Evolutionary conservation across 2,797 vertebrate species (phyloP).

Genomic region (Parambassis ranga): DNA sequence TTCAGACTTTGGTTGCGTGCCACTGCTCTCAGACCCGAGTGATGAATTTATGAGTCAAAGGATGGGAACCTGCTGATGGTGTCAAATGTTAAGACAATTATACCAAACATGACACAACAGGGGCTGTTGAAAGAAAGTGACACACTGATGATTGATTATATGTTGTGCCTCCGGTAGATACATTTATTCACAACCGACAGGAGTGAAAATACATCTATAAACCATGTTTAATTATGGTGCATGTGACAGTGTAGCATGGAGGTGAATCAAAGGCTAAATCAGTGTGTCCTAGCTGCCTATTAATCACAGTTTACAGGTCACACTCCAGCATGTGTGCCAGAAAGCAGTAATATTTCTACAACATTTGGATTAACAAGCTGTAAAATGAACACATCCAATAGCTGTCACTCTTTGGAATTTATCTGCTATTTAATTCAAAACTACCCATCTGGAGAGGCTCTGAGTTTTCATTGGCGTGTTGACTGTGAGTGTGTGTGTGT

Average conservation of each 20-base stretch:
- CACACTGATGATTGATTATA: conserved; percentile 1
- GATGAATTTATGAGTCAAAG: conserved; percentile 63
- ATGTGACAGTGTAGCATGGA: background rate
- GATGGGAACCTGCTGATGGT: conserved; percentile 46
- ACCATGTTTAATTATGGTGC: conserved; percentile 1
- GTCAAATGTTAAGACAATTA: conserved; percentile 27
- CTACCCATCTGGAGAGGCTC: background rate
- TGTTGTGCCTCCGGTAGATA: background rate
- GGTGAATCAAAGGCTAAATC: background rate
- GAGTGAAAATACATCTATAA: conserved; percentile 1
- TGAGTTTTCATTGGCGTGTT: background rate
- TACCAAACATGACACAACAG: conserved; percentile 17
- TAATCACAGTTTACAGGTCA: conserved; percentile 17
- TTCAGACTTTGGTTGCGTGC: conserved; percentile 52
- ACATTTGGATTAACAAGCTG: background rate
- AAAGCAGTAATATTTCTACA: background rate
- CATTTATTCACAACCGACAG: background rate
- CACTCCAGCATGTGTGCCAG: background rate
- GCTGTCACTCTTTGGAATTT: background rate
- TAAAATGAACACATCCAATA: background rate
- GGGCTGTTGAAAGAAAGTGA: conserved; percentile 1
- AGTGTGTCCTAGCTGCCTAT: background rate
- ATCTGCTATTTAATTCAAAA: background rate
- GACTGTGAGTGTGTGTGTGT: background rate
- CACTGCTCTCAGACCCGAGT: conserved; percentile 29